These are phyloP conservation scores for Hassar affinis DNA, from an alignment of 2,113 vertebrate genomes.

Conservation along the genomic window DNA sequence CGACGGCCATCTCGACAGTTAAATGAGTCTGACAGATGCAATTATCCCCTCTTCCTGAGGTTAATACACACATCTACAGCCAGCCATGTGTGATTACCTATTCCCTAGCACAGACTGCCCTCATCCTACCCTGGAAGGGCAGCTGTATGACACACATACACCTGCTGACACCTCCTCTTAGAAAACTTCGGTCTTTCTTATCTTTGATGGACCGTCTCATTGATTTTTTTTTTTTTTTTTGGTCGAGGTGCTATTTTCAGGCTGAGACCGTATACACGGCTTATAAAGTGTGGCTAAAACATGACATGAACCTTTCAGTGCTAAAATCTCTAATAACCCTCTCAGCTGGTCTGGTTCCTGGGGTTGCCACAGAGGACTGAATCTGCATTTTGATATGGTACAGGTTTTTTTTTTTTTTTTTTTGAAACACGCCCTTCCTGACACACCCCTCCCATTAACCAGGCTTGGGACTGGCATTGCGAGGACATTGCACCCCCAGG, in stretches of 20 bases:
- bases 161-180: slow-evolving; percentile 2
- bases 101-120: slow-evolving; percentile 49
- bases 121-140: slow-evolving; percentile 21
- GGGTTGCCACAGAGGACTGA: no score
- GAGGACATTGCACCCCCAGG: no score
- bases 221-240: slow-evolving; percentile 19
- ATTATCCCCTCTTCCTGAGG: slow-evolving; percentile 67
- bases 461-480: no score
- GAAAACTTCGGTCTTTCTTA: neutral
- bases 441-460: no score
- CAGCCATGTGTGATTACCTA: slow-evolving; percentile 59
- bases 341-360: no score
- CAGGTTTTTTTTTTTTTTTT: no score
- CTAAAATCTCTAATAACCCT: neutral
- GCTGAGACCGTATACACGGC: neutral
- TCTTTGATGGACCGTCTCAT: neutral
- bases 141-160: slow-evolving; percentile 25
- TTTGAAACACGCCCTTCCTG: no score
- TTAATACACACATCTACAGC: slow-evolving; percentile 70
- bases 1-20: slow-evolving; percentile 62
- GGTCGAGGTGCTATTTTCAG: neutral
- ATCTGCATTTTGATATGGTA: no score
- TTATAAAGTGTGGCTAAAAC: neutral
- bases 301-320: neutral
- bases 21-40: slow-evolving; percentile 71